Base-by-base conservation (phyloP, 2,113 vertebrate species). In the Mustelus asterias region DNA sequence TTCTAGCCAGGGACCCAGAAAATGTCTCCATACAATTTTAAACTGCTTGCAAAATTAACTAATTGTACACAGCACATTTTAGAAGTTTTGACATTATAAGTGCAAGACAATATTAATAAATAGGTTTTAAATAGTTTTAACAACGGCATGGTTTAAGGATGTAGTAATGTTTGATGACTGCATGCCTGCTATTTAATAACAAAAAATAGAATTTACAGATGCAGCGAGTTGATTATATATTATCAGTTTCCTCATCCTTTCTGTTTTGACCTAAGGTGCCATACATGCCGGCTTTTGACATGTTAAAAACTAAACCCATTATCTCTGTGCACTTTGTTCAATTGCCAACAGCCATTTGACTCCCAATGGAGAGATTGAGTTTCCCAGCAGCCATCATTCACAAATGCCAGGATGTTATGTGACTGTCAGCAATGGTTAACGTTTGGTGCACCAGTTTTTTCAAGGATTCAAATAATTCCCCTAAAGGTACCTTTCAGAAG, bases 321-420 rank as follows among this genome's bases (percentile, higher is more conserved):
- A 33, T 90, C 29, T 90, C 97, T 97, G 97, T 95, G 93, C 96
- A 97, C 97, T 98, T 98, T 98, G 96, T 29, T 69, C 92, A 94
- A 69, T 94, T 69, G 22, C 37, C 63, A 94, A 69, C 92, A 94
- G 97, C 97, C 97, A 97, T 97, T 96, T 97, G 98, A 98, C 97
- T 97, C 97, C 97, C 97, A 97, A 96, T 96, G 96, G 96, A 97
- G 97, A 98, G 98, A 98, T 99, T 98, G 97, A 96, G 97, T 98
- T 99, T 99, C 98, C 97, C 96, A 96, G 97, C 98, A 99, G 99
- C 98, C 98, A 99, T 99, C 98, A 99, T 97, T 97, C 97, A 96
- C 96, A 97, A 98, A 97, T 97, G 97, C 96, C 96, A 97, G 96
- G 96, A 96, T 98, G 98, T 98, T 97, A 98, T 96, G 97, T 98